A percentile compares a stretch with the other conserved stretches of the same genome.
Evolutionary conservation across 2,797 vertebrate species (phyloP).

Genomic region (Aldrovandia affinis): DNA sequence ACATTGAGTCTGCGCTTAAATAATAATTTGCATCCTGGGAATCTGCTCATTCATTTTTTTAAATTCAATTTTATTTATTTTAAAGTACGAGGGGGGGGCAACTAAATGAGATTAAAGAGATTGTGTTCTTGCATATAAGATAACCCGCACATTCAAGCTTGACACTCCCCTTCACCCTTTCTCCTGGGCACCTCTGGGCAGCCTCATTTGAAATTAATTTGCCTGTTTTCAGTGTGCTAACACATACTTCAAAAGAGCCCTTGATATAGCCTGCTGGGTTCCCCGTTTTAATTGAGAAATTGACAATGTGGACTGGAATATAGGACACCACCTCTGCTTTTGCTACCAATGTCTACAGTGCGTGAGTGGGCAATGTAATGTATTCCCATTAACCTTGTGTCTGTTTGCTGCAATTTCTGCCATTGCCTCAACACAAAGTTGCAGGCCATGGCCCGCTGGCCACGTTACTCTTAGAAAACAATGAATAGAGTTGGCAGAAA

Average conservation of each 20-base stretch:
- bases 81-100: neutral
- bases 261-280: neutral
- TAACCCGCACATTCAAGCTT: neutral
- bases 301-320: neutral
- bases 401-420: neutral
- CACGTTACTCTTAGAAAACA: neutral
- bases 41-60: neutral
- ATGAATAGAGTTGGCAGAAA: neutral
- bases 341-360: neutral
- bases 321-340: neutral
- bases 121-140: neutral
- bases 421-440: neutral
- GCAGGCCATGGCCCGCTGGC: neutral
- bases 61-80: neutral
- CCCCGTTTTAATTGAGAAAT: neutral
- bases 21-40: neutral
- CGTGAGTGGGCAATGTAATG: neutral
- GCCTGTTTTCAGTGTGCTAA: neutral
- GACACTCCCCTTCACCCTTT: neutral
- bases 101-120: conserved; percentile 3
- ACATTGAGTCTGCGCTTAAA: neutral
- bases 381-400: neutral
- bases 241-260: neutral
- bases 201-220: neutral
- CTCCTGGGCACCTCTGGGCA: neutral